These are phyloP conservation scores for Eupleurogrammus muticus DNA, from an alignment of 2,797 vertebrate genomes.

Conservation along the genomic window DNA sequence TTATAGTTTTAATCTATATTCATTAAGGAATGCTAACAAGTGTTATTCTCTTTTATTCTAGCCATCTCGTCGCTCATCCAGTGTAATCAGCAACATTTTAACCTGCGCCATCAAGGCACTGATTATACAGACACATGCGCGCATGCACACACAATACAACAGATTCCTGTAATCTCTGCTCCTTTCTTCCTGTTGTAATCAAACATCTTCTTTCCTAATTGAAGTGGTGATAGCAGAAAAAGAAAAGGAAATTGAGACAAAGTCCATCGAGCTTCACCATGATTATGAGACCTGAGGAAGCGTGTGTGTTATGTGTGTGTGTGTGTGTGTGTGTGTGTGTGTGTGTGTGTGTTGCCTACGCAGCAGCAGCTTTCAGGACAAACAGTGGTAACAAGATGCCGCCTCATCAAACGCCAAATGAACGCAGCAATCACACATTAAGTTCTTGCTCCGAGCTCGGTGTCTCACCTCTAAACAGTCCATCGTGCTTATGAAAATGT, in stretches of 20 bases:
- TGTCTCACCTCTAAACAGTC: slow-evolving; percentile 46
- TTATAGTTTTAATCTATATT: slow-evolving; percentile 55
- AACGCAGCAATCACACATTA: slow-evolving; percentile 22
- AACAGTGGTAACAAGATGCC: slow-evolving; percentile 24
- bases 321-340: slow-evolving; percentile 12
- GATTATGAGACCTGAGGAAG: slow-evolving; percentile 34
- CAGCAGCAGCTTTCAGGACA: slow-evolving; percentile 6
- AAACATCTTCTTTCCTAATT: slow-evolving; percentile 71
- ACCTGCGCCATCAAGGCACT: slow-evolving; percentile 62
- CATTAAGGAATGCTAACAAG: slow-evolving; percentile 58
- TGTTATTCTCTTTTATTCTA: slow-evolving; percentile 44
- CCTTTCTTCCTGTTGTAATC: slow-evolving; percentile 69
- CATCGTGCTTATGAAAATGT: neutral
- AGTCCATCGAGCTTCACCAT: slow-evolving; percentile 42
- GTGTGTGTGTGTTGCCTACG: slow-evolving; percentile 4
- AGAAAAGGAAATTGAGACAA: slow-evolving; percentile 58
- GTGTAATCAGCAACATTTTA: slow-evolving; percentile 61
- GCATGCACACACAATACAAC: slow-evolving; percentile 5
- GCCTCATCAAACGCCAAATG: slow-evolving; percentile 46
- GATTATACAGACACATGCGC: slow-evolving; percentile 45
- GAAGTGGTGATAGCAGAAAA: slow-evolving; percentile 67
- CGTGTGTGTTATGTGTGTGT: slow-evolving; percentile 13
- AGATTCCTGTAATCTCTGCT: slow-evolving; percentile 56
- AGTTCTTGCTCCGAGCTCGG: slow-evolving; percentile 41
- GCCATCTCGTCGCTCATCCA: slow-evolving; percentile 49